Evolutionary conservation across 2,888 invertebrate species (phyloP).

Genomic region (Drosophila meridiana): DNA sequence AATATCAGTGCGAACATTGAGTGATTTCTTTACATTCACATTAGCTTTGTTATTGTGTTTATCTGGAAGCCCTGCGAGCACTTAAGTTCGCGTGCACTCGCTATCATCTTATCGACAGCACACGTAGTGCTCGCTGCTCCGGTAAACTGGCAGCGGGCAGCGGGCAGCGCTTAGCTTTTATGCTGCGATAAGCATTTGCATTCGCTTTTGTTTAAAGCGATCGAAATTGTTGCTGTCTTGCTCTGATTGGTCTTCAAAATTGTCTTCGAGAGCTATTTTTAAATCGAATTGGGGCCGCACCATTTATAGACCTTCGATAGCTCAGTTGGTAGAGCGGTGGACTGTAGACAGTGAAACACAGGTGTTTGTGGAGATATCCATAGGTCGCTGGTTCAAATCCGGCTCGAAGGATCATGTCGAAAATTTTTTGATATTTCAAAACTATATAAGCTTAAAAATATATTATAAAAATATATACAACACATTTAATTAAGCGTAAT

Average conservation of each 20-base stretch:
- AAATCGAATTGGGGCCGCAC: slow-evolving; percentile 1
- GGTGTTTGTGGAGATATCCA: slow-evolving; percentile 59
- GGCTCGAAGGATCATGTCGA: slow-evolving; percentile 70
- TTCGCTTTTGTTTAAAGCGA: slow-evolving; percentile 37
- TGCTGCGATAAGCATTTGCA: slow-evolving; percentile 60
- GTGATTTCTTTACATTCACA: slow-evolving; percentile 18
- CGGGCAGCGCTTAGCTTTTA: slow-evolving; percentile 25
- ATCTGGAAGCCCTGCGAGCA: slow-evolving; percentile 11
- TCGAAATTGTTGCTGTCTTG: slow-evolving; percentile 29
- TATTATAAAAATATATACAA: too few species aligned
- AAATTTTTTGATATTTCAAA: slow-evolving; percentile 7
- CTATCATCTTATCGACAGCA: slow-evolving; percentile 43
- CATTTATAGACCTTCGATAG: slow-evolving; percentile 71
- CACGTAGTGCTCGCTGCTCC: slow-evolving; percentile 21
- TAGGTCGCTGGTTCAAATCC: slow-evolving; percentile 81
- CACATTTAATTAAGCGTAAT: too few species aligned
- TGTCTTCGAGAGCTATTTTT: slow-evolving; percentile 8
- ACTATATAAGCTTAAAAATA: too few species aligned
- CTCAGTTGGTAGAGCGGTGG: slow-evolving; percentile 81
- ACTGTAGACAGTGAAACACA: slow-evolving; percentile 56
- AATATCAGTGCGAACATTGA: slow-evolving; percentile 15
- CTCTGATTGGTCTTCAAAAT: slow-evolving; percentile 12
- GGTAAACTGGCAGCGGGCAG: not conserved
- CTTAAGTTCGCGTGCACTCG: slow-evolving; percentile 20
- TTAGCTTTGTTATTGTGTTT: slow-evolving; percentile 22